Conservation (phyloP, 2,888 invertebrate genomes). For the Platycheirus rosarum region DNA sequence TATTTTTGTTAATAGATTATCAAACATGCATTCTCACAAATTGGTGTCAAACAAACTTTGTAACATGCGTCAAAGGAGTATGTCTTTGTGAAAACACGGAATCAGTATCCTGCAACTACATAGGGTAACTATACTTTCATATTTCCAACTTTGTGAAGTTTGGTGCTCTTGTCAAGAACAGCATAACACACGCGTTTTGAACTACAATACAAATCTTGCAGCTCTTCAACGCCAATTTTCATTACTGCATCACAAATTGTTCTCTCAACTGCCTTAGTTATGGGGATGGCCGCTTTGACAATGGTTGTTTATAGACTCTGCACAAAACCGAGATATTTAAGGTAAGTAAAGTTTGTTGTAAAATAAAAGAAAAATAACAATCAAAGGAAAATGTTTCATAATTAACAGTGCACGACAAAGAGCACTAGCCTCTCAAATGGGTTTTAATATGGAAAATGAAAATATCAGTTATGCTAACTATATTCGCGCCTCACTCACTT, state of each 20-base stretch:
- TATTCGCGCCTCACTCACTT: constrained; percentile 75
- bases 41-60: background rate
- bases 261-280: constrained; percentile 75
- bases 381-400: too few relatives aligned
- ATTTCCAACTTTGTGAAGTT: too few relatives aligned
- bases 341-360: constrained; percentile 47
- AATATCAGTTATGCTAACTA: constrained; percentile 47
- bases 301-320: constrained; percentile 76
- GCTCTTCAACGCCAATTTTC: constrained; percentile 53
- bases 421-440: constrained; percentile 51
- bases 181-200: too few relatives aligned
- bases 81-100: background rate
- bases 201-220: too few relatives aligned
- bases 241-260: constrained; percentile 76
- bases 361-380: too few relatives aligned
- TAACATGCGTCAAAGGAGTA: background rate
- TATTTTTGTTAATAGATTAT: too few relatives aligned
- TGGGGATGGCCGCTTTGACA: constrained; percentile 76
- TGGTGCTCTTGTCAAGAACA: too few relatives aligned
- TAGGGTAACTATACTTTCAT: background rate
- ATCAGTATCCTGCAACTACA: background rate
- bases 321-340: constrained; percentile 74
- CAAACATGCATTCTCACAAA: too few relatives aligned
- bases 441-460: constrained; percentile 47
- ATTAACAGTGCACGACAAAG: constrained; percentile 71